A percentile compares a stretch with the other conserved stretches of the same genome.
Evolutionary conservation across 2,113 vertebrate genomes (phyloP).

Genomic region (Atherinomorus stipes): DNA sequence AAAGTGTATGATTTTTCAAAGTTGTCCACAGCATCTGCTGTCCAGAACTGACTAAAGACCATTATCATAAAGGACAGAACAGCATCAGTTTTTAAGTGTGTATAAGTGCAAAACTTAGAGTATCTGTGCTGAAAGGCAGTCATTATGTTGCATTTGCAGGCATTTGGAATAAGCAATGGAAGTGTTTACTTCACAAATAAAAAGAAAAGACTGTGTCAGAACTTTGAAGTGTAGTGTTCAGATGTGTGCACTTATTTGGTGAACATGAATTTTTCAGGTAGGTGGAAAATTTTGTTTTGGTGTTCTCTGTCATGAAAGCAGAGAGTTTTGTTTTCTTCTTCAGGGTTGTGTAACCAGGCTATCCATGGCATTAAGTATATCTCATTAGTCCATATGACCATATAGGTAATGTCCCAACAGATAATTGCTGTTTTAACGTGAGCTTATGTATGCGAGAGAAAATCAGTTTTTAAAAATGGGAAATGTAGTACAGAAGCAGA

Average conservation of each 20-base stretch:
- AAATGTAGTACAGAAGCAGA: background rate
- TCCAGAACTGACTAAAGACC: background rate
- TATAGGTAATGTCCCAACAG: background rate
- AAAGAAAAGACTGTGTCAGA: background rate
- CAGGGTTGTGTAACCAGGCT: background rate
- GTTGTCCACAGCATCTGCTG: background rate
- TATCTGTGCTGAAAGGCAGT: slow-evolving; percentile 1
- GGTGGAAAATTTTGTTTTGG: background rate
- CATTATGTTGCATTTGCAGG: background rate
- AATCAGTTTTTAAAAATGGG: background rate
- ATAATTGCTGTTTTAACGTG: background rate
- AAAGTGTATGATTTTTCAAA: background rate
- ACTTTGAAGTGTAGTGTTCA: background rate
- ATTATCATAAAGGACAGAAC: background rate
- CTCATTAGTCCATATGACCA: background rate
- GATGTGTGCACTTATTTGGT: background rate
- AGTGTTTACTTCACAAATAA: background rate
- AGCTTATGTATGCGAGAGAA: background rate
- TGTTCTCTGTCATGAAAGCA: background rate
- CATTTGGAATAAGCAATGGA: background rate
- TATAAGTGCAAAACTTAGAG: background rate
- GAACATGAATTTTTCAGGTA: background rate
- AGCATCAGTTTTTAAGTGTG: background rate
- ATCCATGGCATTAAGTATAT: background rate
- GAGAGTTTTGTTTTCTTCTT: background rate